Evolutionary conservation across 2,113 vertebrate species (phyloP).

Genomic region (Protomyctophum bolini): DNA sequence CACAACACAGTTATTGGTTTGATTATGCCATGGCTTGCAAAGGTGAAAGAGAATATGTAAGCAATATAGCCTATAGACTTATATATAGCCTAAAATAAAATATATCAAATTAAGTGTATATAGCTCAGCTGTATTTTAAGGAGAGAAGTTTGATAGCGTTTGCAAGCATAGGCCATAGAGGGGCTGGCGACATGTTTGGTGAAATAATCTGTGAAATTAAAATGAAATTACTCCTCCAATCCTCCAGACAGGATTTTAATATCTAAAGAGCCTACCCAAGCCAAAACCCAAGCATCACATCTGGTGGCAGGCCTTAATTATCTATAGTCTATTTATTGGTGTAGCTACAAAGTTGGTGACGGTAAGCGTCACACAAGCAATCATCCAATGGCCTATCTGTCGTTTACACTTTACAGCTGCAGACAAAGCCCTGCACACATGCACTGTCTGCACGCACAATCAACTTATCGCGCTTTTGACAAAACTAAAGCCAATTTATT

Average conservation of each 20-base stretch:
- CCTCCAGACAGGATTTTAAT: slow-evolving; percentile 65
- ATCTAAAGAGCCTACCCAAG: slow-evolving; percentile 72
- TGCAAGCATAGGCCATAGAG: slow-evolving; percentile 28
- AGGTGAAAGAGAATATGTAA: too few relatives aligned
- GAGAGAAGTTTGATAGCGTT: background rate
- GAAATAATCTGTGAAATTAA: slow-evolving; percentile 27
- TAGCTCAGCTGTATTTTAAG: too few relatives aligned
- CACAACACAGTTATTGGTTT: too few relatives aligned
- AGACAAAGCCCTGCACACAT: background rate
- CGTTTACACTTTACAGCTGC: slow-evolving; percentile 8
- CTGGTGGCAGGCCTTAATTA: slow-evolving; percentile 65
- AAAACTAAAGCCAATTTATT: background rate
- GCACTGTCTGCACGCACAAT: background rate
- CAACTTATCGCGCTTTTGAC: too few relatives aligned
- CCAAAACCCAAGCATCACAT: slow-evolving; percentile 81
- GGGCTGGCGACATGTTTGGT: slow-evolving; percentile 18
- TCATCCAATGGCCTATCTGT: slow-evolving; percentile 40
- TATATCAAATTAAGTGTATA: too few relatives aligned
- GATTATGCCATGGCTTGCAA: too few relatives aligned
- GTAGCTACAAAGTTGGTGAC: slow-evolving; percentile 41
- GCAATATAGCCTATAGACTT: too few relatives aligned
- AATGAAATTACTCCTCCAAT: slow-evolving; percentile 29
- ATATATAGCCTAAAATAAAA: too few relatives aligned
- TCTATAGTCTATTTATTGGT: slow-evolving; percentile 31
- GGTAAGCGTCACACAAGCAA: slow-evolving; percentile 60